Base-by-base conservation (phyloP, 2,888 invertebrate species). In the Dorcus hopei region DNA sequence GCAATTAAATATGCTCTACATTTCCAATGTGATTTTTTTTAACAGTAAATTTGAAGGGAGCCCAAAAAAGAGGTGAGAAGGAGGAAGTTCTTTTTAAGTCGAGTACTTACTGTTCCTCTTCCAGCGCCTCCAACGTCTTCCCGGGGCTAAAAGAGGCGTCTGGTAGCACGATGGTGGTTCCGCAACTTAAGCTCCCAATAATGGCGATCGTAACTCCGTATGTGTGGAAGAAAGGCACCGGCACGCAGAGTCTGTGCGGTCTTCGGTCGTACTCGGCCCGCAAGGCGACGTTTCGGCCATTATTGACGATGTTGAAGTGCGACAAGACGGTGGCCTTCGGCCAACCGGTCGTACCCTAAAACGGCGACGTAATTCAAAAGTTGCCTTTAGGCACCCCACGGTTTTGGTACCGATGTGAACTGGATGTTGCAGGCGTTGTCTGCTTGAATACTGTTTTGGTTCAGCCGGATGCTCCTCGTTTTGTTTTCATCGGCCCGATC, bases 201-300 rank as follows among this genome's bases (percentile, higher is more conserved):
- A 86, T 79, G 0, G 85, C 87, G 47, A 86, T 78, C 1, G 87
- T 82, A 58, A 87, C 85, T 0, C 93, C 94, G 73, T 86, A 93
- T 39, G 88, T 91, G 75, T 95, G 95, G 73, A 92, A 94, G 23
- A 92, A 80, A 0, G 93, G 93, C 14, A 90, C 88, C 69, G 89
- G 88, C 2, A 86, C 68, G 62, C 86, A 87, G 57, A 85, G 77
- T 58, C 69, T 83, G 11, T 82, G 79, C 64, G 82, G 79, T 26
- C 76, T 80, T 19, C 79, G 74, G 49, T 80, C 65, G 1, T 83
- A 70, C 9, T 77, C 76, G 48, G 78, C 76, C 59, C 85, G 77
- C 39, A 72, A 78, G 1, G 87, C 89, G 54, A 87, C 79, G 67
- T 84, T 83, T 68, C 83, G 84, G 6, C 87, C 83, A 74, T 94